Base-by-base conservation (phyloP, 2,888 invertebrate genomes). In the Keiferia lycopersicella region DNA sequence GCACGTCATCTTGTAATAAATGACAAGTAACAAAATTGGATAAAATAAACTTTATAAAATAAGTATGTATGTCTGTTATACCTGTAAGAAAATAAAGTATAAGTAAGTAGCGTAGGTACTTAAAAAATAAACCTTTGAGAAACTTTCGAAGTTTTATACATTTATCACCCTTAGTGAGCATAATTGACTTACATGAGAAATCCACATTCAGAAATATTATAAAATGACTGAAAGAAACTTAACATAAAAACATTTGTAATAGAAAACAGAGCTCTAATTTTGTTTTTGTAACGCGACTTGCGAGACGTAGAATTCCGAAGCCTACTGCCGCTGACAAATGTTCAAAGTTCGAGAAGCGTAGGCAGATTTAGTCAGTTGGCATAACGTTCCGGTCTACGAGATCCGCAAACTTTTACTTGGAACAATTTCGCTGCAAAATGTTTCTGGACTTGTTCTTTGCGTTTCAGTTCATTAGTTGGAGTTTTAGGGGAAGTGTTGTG, bases 291-390 rank as follows among this genome's bases (percentile, higher is more conserved):
- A 14, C 12, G 41, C 1, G 41, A 41, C 41, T 12, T 41, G 41
- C 12, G 41, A 41, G 41, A 41, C 41, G 41, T 12, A 41, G 14
- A 14, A 3, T 41, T 41, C 41, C 41, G 41, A 12, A 41, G 41
- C 41, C 41, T 41, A 41, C 41, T 51, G 51, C 51, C 22, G 51
- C 51, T 51, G 51, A 51, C 51, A 51, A 51, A 51, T 51, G 51
- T 51, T 12, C 22, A 12, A 51, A 51, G 51, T 51, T 51, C 10
- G 51, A 18, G 20, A 18, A 20, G 20, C 18, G 51, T 51, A 51
- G 51, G 51, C 51, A 51, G 22, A 51, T 51, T 22, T 51, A 51
- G 51, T 51, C 51, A 20, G 51, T 51, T 51, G 51, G 51, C 51
- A 51, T 51, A 18, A 51, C 51, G 51, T 20, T 51, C 14, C 41